phyloP scores from a whole-genome alignment of 2,113 vertebrate species.

The Nestor notabilis region DNA sequence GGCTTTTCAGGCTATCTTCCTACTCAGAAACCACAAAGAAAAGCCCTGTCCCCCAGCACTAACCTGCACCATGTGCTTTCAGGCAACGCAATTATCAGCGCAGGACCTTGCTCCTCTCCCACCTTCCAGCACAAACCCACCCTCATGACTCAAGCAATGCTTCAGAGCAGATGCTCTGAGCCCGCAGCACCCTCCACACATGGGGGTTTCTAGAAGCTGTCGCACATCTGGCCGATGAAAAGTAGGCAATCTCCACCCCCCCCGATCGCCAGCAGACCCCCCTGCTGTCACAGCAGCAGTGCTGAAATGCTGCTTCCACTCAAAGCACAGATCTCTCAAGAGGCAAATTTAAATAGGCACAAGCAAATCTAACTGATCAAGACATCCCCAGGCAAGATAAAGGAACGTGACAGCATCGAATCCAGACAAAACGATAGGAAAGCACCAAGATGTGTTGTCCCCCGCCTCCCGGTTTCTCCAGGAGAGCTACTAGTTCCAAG shows the following conservation, averaged over 20 bases:
- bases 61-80: fast-evolving
- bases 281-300: background rate
- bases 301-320: background rate
- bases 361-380: background rate
- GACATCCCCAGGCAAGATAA: fast-evolving
- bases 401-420: background rate
- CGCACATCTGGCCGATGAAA: background rate
- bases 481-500: background rate
- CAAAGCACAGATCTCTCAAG: background rate
- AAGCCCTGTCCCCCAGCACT: background rate
- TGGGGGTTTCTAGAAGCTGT: background rate
- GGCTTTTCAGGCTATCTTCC: background rate
- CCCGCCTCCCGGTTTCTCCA: background rate
- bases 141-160: background rate
- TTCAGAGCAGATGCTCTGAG: background rate
- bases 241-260: background rate
- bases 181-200: background rate
- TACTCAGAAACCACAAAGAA: background rate
- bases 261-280: fast-evolving
- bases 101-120: background rate
- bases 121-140: background rate
- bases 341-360: background rate
- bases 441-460: background rate
- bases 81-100: fast-evolving
- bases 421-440: background rate